Conservation (phyloP, 92 coral and sea anemone genomes). For the Zoanthus sansibaricus region DNA sequence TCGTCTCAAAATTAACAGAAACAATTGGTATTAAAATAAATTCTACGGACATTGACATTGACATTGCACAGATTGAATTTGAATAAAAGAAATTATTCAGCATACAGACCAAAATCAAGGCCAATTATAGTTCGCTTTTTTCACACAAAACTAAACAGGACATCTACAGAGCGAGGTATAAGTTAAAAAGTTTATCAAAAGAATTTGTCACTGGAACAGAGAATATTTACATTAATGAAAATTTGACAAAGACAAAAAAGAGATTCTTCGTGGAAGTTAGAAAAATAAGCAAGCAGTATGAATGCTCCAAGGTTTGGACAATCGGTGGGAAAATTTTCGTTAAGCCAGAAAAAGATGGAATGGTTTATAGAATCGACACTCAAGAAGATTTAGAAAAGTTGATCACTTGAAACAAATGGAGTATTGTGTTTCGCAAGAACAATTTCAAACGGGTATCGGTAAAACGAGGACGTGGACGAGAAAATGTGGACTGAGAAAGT, state of each 20-base stretch:
- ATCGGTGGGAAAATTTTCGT: conserved; percentile 1
- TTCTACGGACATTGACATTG: not conserved
- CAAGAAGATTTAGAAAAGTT: not conserved
- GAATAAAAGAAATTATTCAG: not conserved
- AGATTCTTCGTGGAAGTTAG: not conserved
- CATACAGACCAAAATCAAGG: not conserved
- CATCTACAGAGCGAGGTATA: not conserved
- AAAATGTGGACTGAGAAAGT: no score
- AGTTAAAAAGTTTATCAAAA: not conserved
- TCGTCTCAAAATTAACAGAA: not conserved
- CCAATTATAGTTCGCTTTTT: not conserved
- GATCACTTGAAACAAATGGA: not conserved
- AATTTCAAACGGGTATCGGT: no score
- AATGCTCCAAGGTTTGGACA: not conserved
- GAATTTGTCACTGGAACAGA: not conserved
- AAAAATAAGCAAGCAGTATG: conserved; percentile 3
- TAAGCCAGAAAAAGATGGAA: not conserved
- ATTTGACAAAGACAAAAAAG: not conserved
- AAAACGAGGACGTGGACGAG: no score
- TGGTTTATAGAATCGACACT: not conserved
- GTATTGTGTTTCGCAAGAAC: not conserved
- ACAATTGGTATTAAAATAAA: not conserved
- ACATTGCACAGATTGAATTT: not conserved
- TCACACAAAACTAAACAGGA: not conserved
- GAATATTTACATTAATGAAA: conserved; percentile 5